These are phyloP conservation scores for Cephus pulcher DNA, from an alignment of 2,888 invertebrate genomes.

Conservation along the genomic window DNA sequence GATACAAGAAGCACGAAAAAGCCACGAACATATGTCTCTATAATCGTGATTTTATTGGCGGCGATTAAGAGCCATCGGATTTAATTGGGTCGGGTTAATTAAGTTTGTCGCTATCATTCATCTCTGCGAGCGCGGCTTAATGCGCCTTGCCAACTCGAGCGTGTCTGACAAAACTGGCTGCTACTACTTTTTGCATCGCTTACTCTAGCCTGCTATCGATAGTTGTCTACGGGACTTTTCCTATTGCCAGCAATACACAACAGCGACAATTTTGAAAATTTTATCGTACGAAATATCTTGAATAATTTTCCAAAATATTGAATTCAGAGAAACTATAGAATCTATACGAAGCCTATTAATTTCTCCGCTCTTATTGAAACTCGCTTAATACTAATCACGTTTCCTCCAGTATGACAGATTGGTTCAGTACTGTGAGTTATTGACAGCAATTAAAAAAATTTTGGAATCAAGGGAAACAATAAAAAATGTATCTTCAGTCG, in stretches of 20 bases:
- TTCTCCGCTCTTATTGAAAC: too few relatives aligned
- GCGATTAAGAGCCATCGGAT: constrained; percentile 16
- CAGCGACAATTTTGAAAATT: background rate
- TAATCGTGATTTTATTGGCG: constrained; percentile 4
- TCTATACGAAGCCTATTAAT: too few relatives aligned
- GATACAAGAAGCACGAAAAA: background rate
- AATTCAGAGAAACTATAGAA: background rate
- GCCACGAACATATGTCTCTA: background rate
- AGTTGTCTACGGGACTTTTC: background rate
- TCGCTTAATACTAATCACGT: background rate
- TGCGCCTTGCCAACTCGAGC: constrained; percentile 5
- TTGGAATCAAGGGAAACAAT: background rate
- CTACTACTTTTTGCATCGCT: constrained; percentile 1
- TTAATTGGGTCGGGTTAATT: constrained; percentile 35
- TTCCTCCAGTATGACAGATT: too few relatives aligned
- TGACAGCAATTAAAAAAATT: too few relatives aligned
- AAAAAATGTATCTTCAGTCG: background rate
- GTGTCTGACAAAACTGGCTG: constrained; percentile 1
- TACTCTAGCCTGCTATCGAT: background rate
- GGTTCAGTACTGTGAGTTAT: too few relatives aligned
- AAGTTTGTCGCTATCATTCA: constrained; percentile 42
- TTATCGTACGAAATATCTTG: background rate
- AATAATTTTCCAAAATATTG: background rate
- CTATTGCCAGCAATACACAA: background rate
- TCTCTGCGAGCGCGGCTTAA: constrained; percentile 16